Evolutionary conservation across 2,113 vertebrate genomes (phyloP), one percentile per base, ranked within the genome.

Genomic region (Sorex fumeus): DNA sequence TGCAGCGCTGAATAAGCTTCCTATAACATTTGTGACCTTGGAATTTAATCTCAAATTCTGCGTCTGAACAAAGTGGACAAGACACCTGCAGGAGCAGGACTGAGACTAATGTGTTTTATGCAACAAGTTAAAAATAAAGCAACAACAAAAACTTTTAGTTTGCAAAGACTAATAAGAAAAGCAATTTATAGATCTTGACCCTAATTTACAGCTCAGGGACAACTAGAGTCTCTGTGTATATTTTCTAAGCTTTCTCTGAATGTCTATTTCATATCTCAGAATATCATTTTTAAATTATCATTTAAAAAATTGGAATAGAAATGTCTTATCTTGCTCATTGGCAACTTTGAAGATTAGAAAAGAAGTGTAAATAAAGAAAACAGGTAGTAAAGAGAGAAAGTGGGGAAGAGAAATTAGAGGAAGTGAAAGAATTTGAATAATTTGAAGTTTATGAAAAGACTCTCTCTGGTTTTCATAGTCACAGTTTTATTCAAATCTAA

Each of bases 11-110:
- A 62, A 80, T 74, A 85, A 75, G 64, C 23, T 87, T 93, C 79
- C 84, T n/a, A 62, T 8, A 45, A 34, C 40, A 72, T 90, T 47
- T 57, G 62, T 60, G 93, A 93, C 90, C 91, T 95, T 96, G 85
- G 81, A 93, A 77, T 90, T 82, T 70, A 89, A 87, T 82, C 78
- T 40, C 64, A 84, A 36, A 66, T 87, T 92, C 43, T 77, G 57
- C 78, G 91, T 94, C 23, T 18, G 32, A 87, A 75, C 21, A 83
- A 88, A 93, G 72, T 81, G 86, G 28, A 27, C 60, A 40, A 70
- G 45, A 4, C n/a, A 88, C 16, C 80, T 50, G 57, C 71, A 50
- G 80, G 32, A 87, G 62, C 28, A 93, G 79, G 19, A 1, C 64
- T 90, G 70, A 67, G 43, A 79, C 27, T 40, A 79, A 76, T 72